A percentile compares a stretch with the other conserved stretches of the same genome.
Evolutionary conservation across 2,797 vertebrate species (phyloP).

Genomic region (Etheostoma nigrum): DNA sequence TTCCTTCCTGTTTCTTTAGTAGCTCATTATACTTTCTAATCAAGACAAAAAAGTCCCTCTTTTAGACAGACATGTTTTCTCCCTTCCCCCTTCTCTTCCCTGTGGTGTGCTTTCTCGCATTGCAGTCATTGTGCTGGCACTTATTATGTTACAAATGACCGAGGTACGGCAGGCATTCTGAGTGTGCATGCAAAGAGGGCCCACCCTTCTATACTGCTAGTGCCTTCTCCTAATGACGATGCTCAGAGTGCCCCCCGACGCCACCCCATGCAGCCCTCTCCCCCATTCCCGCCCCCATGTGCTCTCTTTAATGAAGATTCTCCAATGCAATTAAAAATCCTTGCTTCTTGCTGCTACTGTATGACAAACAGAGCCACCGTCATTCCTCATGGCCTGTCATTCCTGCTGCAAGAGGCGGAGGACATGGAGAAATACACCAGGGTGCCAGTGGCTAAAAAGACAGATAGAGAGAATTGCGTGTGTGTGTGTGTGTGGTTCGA

Average conservation of each 20-base stretch:
- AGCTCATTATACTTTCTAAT: slow-evolving; percentile 96
- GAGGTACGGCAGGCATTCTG: slow-evolving; percentile 98
- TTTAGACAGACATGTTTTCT: slow-evolving; percentile 91
- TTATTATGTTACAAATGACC: slow-evolving; percentile 99
- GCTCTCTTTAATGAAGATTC: slow-evolving; percentile 96
- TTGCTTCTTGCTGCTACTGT: slow-evolving; percentile 90
- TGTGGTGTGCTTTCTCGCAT: slow-evolving; percentile 89
- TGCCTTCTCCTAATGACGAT: slow-evolving; percentile 95
- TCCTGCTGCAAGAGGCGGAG: slow-evolving; percentile 71
- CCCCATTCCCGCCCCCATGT: slow-evolving; percentile 78
- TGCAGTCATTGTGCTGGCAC: slow-evolving; percentile 98
- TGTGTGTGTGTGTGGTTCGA: slow-evolving; percentile 52
- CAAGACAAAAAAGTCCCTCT: slow-evolving; percentile 88
- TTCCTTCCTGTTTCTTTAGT: slow-evolving; percentile 88
- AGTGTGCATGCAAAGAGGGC: slow-evolving; percentile 94
- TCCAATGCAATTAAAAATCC: slow-evolving; percentile 98
- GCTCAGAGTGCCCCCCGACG: slow-evolving; percentile 92
- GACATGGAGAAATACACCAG: slow-evolving; percentile 82
- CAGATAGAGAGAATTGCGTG: slow-evolving; percentile 70
- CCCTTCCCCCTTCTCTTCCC: slow-evolving; percentile 90
- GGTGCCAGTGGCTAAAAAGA: slow-evolving; percentile 78
- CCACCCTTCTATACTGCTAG: slow-evolving; percentile 84
- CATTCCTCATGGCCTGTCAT: slow-evolving; percentile 83
- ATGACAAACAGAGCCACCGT: slow-evolving; percentile 87
- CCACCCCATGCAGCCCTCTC: slow-evolving; percentile 69